A percentile compares a stretch with the other conserved stretches of the same genome.
phyloP scores from a whole-genome alignment of 2,888 invertebrate genomes.

The Vesta saturnalis region DNA sequence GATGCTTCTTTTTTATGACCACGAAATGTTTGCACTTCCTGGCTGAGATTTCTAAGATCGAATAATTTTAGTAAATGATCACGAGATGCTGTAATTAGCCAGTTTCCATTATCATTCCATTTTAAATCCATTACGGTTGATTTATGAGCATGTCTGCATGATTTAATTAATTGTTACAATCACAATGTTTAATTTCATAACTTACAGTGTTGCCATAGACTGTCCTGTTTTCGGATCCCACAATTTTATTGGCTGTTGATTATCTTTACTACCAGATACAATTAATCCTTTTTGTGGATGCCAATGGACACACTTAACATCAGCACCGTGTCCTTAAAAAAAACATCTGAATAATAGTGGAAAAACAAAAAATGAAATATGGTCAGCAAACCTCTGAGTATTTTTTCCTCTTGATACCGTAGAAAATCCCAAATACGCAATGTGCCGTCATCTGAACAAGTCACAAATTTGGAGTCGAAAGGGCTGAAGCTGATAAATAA shows the following conservation, averaged over 20 bases:
- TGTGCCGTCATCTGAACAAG: slow-evolving; percentile 99
- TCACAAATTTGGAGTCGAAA: slow-evolving; percentile 97
- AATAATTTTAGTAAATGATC: slow-evolving; percentile 98
- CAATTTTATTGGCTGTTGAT: slow-evolving; percentile 98
- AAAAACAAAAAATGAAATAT: neutral
- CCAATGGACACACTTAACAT: slow-evolving; percentile 99
- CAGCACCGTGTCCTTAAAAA: slow-evolving; percentile 90
- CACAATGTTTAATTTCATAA: slow-evolving; percentile 39
- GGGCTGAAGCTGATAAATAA: slow-evolving; percentile 90
- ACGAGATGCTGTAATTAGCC: slow-evolving; percentile 97
- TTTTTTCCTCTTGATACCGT: slow-evolving; percentile 94
- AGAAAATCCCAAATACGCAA: slow-evolving; percentile 99
- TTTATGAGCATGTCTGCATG: slow-evolving; percentile 92
- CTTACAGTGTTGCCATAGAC: slow-evolving; percentile 92
- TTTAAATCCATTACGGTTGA: slow-evolving; percentile 99
- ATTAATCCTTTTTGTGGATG: slow-evolving; percentile 98
- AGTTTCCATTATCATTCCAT: slow-evolving; percentile 99
- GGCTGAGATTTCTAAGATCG: slow-evolving; percentile 94
- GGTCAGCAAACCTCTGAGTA: slow-evolving; percentile 77
- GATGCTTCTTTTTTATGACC: slow-evolving; percentile 99
- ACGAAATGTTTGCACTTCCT: slow-evolving; percentile 96
- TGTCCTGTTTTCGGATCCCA: slow-evolving; percentile 99
- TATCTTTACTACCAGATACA: slow-evolving; percentile 98
- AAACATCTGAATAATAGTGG: slow-evolving; percentile 18
- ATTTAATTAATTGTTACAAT: neutral